These are phyloP conservation scores for Ophion ellenae DNA, from an alignment of 2,888 invertebrate species.

Conservation along the genomic window DNA sequence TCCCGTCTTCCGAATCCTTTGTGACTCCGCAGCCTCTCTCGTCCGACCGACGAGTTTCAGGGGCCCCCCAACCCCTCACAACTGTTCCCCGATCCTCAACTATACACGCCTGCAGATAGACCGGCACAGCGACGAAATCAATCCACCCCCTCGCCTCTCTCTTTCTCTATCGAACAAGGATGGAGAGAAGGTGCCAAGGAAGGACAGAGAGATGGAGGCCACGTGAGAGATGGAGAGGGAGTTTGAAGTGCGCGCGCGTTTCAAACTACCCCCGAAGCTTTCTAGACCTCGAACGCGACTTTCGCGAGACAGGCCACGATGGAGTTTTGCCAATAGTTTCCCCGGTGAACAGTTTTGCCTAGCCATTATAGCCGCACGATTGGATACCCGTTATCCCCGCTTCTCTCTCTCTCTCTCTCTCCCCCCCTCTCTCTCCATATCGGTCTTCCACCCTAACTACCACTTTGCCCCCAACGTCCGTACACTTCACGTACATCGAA, in stretches of 20 bases:
- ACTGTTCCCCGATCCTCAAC: not conserved
- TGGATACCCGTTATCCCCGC: conserved; percentile 73
- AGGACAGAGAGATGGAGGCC: not conserved
- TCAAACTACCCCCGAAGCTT: conserved; percentile 50
- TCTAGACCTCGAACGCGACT: conserved; percentile 49
- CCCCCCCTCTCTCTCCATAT: not conserved
- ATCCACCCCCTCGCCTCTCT: conserved; percentile 27
- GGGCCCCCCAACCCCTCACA: not conserved
- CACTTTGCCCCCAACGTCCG: not conserved
- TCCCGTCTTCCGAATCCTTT: conserved; percentile 60
- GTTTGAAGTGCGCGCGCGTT: conserved; percentile 50
- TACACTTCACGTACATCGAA: conserved; percentile 35
- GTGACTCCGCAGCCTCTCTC: conserved; percentile 46
- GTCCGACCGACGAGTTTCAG: conserved; percentile 11
- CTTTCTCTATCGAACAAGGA: not conserved
- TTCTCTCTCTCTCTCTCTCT: conserved; percentile 59
- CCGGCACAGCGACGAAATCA: conserved; percentile 59
- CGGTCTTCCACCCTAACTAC: conserved; percentile 10
- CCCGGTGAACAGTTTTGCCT: conserved; percentile 71
- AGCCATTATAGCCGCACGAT: conserved; percentile 75
- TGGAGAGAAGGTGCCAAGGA: not conserved
- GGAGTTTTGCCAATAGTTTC: conserved; percentile 71
- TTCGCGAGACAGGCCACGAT: conserved; percentile 56
- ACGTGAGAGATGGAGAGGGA: not conserved
- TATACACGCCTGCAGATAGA: conserved; percentile 57